These are phyloP conservation scores for Thelaira solivaga DNA, from an alignment of 2,888 invertebrate species.

Conservation along the genomic window DNA sequence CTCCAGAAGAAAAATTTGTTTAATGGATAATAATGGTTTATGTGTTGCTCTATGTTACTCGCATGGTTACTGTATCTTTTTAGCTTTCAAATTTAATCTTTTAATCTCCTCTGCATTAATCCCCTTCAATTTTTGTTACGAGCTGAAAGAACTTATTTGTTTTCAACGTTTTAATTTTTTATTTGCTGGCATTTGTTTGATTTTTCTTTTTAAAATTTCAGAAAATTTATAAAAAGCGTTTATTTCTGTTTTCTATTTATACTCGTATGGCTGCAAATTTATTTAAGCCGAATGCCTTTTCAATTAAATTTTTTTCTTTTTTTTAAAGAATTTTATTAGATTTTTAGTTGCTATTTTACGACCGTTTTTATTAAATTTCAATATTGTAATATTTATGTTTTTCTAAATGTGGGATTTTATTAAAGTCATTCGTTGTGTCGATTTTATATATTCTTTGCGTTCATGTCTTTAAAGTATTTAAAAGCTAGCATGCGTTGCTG, in stretches of 20 bases:
- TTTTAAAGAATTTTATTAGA: neutral
- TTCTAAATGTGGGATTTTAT: slow-evolving; percentile 49
- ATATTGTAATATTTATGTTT: slow-evolving; percentile 9
- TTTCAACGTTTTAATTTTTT: neutral
- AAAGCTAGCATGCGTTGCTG: neutral
- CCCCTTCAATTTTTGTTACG: neutral
- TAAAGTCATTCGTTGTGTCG: neutral
- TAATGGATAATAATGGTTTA: neutral
- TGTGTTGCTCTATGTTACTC: neutral
- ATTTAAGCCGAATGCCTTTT: slow-evolving; percentile 1
- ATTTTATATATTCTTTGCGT: neutral
- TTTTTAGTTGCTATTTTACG: slow-evolving; percentile 17
- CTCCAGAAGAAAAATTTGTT: neutral
- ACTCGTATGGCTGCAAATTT: neutral
- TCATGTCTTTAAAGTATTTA: neutral
- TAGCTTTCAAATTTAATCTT: neutral
- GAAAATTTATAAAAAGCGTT: neutral
- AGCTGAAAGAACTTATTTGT: slow-evolving; percentile 29
- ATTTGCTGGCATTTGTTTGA: neutral
- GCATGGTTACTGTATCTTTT: neutral
- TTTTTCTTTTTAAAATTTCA: neutral
- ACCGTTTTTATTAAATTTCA: slow-evolving; percentile 14
- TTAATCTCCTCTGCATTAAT: slow-evolving; percentile 12
- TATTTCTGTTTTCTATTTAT: slow-evolving; percentile 20
- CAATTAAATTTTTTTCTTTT: neutral